Evolutionary conservation across 2,888 invertebrate genomes (phyloP).

Genomic region (Parapristionchus giblindavisi): DNA sequence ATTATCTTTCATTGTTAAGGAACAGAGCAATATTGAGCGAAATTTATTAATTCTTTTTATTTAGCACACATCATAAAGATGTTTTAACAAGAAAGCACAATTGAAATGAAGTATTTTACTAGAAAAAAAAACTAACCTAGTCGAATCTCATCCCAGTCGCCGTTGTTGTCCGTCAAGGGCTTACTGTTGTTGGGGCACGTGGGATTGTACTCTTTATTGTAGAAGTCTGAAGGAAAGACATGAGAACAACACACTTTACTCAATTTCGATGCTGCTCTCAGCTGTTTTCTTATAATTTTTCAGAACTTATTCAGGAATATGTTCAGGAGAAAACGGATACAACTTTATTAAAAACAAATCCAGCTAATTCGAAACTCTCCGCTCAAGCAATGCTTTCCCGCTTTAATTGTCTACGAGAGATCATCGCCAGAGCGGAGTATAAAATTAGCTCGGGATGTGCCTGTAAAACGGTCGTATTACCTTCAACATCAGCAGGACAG

Average conservation of each 20-base stretch:
- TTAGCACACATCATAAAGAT: too few species aligned
- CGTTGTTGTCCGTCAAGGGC: conserved; percentile 25
- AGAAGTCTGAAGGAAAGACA: conserved; percentile 27
- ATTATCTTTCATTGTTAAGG: too few species aligned
- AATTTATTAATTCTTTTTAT: not conserved
- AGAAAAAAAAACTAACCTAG: not conserved
- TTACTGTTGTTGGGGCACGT: conserved; percentile 20
- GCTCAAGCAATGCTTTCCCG: too few species aligned
- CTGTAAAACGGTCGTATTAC: too few species aligned
- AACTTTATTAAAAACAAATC: too few species aligned
- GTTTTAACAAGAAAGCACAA: not conserved
- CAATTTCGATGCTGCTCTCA: not conserved
- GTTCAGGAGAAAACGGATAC: too few species aligned
- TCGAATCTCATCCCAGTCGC: conserved; percentile 32
- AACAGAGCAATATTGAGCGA: not conserved
- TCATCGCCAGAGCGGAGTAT: too few species aligned
- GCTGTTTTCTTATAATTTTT: not conserved
- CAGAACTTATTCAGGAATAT: too few species aligned
- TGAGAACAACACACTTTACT: not conserved
- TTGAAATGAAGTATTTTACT: not conserved
- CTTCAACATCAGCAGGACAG: conserved; percentile 51
- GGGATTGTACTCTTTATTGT: conserved; percentile 37
- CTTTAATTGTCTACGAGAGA: too few species aligned
- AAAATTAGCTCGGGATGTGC: too few species aligned
- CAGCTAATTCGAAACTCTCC: too few species aligned